Conservation (phyloP, 2,888 invertebrate species). For the Phalangium opilio region DNA sequence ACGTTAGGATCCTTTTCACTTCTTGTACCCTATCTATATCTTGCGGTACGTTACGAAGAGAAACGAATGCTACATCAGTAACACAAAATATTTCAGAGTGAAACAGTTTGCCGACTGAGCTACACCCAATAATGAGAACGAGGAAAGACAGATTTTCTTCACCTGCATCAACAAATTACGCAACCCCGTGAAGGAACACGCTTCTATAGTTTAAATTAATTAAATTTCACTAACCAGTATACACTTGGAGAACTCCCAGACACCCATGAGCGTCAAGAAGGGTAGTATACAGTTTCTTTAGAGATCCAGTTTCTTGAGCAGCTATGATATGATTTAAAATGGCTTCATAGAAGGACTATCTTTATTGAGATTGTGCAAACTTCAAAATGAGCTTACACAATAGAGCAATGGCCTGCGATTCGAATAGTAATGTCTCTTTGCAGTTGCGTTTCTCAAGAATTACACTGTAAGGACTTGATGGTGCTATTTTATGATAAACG, state of each 20-base stretch:
- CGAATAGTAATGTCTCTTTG: conserved; percentile 72
- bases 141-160: conserved; percentile 51
- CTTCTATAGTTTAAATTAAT: too few species aligned
- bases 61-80: conserved; percentile 78
- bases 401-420: conserved; percentile 78
- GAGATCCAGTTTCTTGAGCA: conserved; percentile 69
- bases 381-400: conserved; percentile 44
- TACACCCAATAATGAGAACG: conserved; percentile 85
- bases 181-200: too few species aligned
- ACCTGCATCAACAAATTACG: too few species aligned
- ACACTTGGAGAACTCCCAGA: conserved; percentile 77
- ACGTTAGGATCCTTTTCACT: conserved; percentile 53
- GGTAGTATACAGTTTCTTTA: conserved; percentile 77
- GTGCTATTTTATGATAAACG: conserved; percentile 70
- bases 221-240: conserved; percentile 41
- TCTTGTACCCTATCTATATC: conserved; percentile 34
- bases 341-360: too few species aligned
- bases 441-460: conserved; percentile 75
- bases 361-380: too few species aligned
- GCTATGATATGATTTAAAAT: conserved; percentile 34
- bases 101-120: conserved; percentile 88
- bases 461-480: conserved; percentile 74
- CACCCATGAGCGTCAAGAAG: conserved; percentile 90
- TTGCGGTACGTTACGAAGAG: conserved; percentile 39
- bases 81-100: conserved; percentile 90